phyloP scores from a whole-genome alignment of 2,888 invertebrate genomes.

The Chorisops tibialis region DNA sequence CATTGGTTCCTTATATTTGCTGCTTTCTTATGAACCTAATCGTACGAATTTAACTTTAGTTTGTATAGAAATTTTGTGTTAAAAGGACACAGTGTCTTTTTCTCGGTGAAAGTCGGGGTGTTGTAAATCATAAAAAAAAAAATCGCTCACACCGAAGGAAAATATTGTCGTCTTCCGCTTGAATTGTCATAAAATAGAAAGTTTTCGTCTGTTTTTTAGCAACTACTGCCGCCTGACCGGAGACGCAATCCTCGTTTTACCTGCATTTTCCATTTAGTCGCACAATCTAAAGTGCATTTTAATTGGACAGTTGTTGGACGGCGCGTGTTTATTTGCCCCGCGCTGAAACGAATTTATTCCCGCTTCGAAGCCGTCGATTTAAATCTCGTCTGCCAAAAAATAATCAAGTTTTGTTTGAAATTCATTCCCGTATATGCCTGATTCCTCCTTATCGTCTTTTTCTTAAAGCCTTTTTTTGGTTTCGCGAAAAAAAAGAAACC shows the following conservation, averaged over 20 bases:
- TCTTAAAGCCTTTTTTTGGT: no score
- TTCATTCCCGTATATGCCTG: no score
- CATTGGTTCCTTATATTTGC: no score
- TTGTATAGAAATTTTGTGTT: background rate
- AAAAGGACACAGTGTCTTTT: background rate
- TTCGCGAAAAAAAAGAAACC: background rate
- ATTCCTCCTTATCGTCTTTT: no score
- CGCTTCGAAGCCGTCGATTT: background rate
- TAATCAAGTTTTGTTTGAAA: no score
- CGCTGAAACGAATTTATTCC: background rate
- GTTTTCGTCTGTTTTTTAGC: background rate
- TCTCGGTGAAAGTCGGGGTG: background rate
- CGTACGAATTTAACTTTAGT: background rate
- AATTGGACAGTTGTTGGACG: conserved; percentile 22
- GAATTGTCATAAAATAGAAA: conserved; percentile 13
- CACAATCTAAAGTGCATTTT: conserved; percentile 26
- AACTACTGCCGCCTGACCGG: no score
- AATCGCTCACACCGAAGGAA: background rate
- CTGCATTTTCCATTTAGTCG: background rate
- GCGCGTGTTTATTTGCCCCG: background rate
- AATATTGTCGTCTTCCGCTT: background rate
- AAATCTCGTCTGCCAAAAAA: background rate
- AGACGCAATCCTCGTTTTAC: background rate
- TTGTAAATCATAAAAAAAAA: conserved; percentile 13
- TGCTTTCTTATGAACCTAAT: no score